Conservation (phyloP, 2,888 invertebrate genomes). For the Autographa pulchrina region DNA sequence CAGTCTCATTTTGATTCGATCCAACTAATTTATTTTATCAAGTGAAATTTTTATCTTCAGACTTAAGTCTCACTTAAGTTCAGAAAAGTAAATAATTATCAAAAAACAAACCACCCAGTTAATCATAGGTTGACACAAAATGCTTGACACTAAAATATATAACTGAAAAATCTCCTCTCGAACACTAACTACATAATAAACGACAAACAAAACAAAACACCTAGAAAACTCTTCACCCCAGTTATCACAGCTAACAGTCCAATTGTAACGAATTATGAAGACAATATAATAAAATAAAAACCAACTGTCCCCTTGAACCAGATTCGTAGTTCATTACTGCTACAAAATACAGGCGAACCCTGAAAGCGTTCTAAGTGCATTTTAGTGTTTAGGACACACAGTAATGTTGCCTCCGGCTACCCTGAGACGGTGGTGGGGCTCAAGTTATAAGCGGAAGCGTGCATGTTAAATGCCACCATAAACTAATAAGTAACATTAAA, state of each 20-base stretch:
- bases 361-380: conserved; percentile 58
- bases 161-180: too few relatives aligned
- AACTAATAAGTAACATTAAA: too few relatives aligned
- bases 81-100: too few relatives aligned
- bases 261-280: conserved; percentile 5
- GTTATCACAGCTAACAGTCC: not conserved
- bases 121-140: too few relatives aligned
- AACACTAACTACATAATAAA: not conserved
- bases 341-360: conserved; percentile 42
- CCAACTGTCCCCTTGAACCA: conserved; percentile 25
- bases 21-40: too few relatives aligned
- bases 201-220: not conserved
- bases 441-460: conserved; percentile 20
- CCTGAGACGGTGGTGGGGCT: conserved; percentile 18
- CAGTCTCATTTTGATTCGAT: too few relatives aligned
- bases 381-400: conserved; percentile 61
- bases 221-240: not conserved
- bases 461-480: not conserved
- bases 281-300: conserved; percentile 19
- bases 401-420: conserved; percentile 47
- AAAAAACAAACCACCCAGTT: too few relatives aligned
- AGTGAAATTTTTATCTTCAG: too few relatives aligned
- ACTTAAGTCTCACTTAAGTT: too few relatives aligned
- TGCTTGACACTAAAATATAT: too few relatives aligned
- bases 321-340: conserved; percentile 43